Evolutionary conservation across 1,140 invertebrate genomes (phyloP).

Genomic region (Patella vulgata): DNA sequence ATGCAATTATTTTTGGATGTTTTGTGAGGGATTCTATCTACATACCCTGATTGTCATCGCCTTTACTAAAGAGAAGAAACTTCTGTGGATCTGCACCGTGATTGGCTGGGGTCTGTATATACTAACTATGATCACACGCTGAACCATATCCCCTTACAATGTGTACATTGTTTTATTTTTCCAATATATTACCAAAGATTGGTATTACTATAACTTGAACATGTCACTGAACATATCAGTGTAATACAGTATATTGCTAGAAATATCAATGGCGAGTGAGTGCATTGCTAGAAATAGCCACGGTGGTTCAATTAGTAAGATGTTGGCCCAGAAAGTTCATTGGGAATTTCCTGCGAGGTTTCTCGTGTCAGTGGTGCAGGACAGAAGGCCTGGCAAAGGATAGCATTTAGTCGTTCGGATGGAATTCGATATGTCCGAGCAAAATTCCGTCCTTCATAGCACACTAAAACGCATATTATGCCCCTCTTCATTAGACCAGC

Average conservation of each 20-base stretch:
- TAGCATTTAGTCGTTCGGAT: too few species aligned
- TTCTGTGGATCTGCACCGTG: conserved; percentile 83
- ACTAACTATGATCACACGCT: conserved; percentile 65
- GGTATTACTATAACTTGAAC: background rate
- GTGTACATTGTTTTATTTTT: background rate
- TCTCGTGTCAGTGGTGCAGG: too few species aligned
- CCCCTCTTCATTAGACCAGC: too few species aligned
- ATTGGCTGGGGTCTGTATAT: conserved; percentile 90
- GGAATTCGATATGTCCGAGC: too few species aligned
- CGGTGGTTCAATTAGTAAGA: too few species aligned
- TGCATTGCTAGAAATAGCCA: too few species aligned
- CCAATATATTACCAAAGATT: background rate
- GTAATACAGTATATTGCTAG: background rate
- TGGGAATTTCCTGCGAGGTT: too few species aligned
- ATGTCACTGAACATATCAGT: background rate
- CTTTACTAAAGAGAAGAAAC: conserved; percentile 86
- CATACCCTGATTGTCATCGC: conserved; percentile 91
- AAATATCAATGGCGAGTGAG: too few species aligned
- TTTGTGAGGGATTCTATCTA: conserved; percentile 82
- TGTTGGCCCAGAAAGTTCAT: too few species aligned
- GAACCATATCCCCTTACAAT: background rate
- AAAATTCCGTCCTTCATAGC: too few species aligned
- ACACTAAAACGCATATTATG: too few species aligned
- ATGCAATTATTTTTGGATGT: conserved; percentile 91
- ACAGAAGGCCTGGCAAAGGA: too few species aligned